These are phyloP conservation scores for Sula dactylatra DNA, from an alignment of 2,113 vertebrate species.

Conservation along the genomic window DNA sequence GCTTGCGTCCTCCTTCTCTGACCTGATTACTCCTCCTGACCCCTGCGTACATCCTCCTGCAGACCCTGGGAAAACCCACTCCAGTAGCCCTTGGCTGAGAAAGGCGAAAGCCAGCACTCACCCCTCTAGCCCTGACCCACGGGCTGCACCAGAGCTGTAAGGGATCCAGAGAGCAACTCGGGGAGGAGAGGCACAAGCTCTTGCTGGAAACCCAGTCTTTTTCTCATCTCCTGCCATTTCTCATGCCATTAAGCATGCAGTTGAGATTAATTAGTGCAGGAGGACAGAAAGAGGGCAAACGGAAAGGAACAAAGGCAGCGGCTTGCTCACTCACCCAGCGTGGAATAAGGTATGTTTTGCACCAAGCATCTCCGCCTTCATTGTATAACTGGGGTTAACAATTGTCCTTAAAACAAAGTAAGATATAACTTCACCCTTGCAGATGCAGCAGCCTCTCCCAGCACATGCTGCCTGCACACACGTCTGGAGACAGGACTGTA, in stretches of 20 bases:
- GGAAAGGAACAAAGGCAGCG: neutral
- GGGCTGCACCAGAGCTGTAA: neutral
- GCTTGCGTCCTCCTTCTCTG: neutral
- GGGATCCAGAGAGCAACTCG: neutral
- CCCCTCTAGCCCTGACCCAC: neutral
- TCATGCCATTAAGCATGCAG: neutral
- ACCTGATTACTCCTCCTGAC: neutral
- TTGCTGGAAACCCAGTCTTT: neutral
- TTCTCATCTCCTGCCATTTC: neutral
- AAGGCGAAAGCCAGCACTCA: accelerated
- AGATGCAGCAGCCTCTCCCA: neutral
- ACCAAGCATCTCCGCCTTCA: neutral
- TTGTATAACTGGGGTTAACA: neutral
- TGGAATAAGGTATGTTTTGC: neutral
- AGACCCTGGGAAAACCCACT: accelerated
- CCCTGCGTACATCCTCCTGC: neutral
- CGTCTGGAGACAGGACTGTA: neutral
- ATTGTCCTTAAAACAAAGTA: neutral
- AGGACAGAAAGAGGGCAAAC: neutral
- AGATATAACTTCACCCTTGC: neutral
- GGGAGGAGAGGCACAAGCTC: neutral
- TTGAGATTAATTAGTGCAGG: conserved; percentile 12
- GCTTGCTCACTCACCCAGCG: neutral
- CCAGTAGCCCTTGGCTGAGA: neutral
- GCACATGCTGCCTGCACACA: neutral